A percentile compares a stretch with the other conserved stretches of the same genome.
phyloP scores from a whole-genome alignment of 2,797 vertebrate genomes.

The Trichosurus vulpecula region DNA sequence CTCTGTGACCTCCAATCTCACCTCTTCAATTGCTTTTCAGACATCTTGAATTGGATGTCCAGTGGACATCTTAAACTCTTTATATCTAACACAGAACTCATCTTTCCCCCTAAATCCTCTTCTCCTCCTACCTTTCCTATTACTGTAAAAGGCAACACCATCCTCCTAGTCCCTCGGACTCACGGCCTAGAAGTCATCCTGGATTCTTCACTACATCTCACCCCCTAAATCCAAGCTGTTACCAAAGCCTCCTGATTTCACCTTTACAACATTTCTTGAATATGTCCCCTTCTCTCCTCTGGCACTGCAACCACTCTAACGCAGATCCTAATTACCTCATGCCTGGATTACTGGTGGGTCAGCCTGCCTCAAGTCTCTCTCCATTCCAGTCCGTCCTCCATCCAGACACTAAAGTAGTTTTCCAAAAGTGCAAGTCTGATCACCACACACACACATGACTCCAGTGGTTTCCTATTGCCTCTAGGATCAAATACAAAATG shows the following conservation, averaged over 20 bases:
- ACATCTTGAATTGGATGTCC: neutral
- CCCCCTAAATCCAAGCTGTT: neutral
- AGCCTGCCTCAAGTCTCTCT: neutral
- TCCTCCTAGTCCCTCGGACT: neutral
- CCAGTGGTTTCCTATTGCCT: neutral
- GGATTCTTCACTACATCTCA: neutral
- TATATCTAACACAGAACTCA: neutral
- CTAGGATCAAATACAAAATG: neutral
- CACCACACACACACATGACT: neutral
- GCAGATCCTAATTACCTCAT: neutral
- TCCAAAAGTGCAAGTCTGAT: neutral
- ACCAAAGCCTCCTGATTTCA: neutral
- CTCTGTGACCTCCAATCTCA: neutral
- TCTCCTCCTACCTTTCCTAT: neutral
- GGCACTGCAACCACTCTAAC: neutral
- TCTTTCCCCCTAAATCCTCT: neutral
- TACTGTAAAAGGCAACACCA: neutral
- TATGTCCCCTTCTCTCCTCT: neutral
- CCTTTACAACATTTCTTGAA: neutral
- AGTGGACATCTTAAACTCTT: neutral
- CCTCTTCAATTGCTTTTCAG: neutral
- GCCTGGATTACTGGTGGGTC: neutral
- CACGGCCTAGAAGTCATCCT: neutral
- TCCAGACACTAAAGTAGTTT: neutral
- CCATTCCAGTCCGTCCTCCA: neutral